Conservation (phyloP, 2,113 vertebrate genomes). For the Paradoxurus hermaphroditus region DNA sequence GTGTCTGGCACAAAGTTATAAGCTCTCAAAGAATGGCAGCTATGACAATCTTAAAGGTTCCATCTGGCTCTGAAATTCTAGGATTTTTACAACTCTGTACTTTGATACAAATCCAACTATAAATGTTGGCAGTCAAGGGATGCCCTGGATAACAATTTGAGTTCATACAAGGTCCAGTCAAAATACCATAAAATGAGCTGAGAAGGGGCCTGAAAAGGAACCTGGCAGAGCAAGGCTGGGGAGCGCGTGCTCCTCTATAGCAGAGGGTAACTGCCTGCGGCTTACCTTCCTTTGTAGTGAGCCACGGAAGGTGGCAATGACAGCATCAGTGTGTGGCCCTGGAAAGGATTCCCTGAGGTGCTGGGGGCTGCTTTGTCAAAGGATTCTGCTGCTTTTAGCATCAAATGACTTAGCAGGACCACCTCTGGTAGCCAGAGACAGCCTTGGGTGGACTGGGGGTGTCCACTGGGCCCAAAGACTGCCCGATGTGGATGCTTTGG, state of each 20-base stretch:
- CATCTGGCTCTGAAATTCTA: conserved; percentile 1
- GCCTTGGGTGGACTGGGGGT: background rate
- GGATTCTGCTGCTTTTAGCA: background rate
- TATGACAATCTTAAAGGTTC: background rate
- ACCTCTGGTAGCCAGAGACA: background rate
- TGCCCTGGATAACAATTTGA: background rate
- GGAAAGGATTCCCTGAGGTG: background rate
- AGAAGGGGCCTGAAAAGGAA: background rate
- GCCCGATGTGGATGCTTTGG: background rate
- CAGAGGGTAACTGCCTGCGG: background rate
- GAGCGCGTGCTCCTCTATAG: background rate
- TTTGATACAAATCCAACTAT: background rate
- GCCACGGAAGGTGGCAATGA: background rate
- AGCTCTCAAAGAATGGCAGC: background rate
- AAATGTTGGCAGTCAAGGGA: background rate
- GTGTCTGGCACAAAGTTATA: background rate
- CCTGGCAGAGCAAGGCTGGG: background rate
- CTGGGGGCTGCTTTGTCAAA: background rate
- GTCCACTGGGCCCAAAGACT: background rate
- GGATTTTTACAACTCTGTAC: background rate
- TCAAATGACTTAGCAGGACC: background rate
- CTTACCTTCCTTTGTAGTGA: background rate
- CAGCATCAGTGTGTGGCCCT: background rate
- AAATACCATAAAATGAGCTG: conserved; percentile 8
- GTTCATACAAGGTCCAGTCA: background rate